Evolutionary conservation across 2,888 invertebrate species (phyloP), one percentile per base, ranked within the genome.

Genomic region (Selenia dentaria): DNA sequence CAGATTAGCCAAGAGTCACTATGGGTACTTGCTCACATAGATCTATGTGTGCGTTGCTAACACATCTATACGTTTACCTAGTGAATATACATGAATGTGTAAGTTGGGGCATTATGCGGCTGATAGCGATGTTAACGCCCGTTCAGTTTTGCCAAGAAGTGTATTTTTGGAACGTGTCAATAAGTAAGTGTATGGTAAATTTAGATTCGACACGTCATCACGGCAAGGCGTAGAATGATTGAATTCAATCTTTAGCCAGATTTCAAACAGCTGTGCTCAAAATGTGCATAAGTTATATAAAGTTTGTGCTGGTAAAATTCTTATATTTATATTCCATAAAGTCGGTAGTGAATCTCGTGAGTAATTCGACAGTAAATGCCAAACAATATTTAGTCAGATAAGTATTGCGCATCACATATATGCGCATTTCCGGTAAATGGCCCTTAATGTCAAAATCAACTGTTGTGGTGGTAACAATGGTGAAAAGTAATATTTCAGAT

Each of bases 121-220:
- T 82, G 86, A 88, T 88, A 85, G 82, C 83, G 77, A 79, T 88
- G 88, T 89, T 88, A 90, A 88, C 83, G 89, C 80, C 88, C 89
- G 86, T 87, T 83, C 83, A 75, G 88, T 86, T 88, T 89, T 87
- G 89, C 89, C 89, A 89, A 89, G 87, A 83, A 69, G 74, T 78
- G 75, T 89, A 89, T 90, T 90, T 89, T 88, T 83, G 87, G 89
- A 87, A 80, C 88, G 83, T 87, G 89, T 89, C 90, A 89, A 90
- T 89, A 90, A 87, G 82, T 89, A 86, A 88, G 88, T 87, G 85
- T 83, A 80, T 75, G 76, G 83, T 88, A 89, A 84, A 84, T 86
- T 83, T 89, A 89, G 89, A 70, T 64, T 57, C 76, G 81, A 81
- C 83, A 83, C 86, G 86, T 88, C 88, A 88, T 77, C 70, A 62